Evolutionary conservation across 2,113 vertebrate species (phyloP).

Genomic region (Struthio camelus): DNA sequence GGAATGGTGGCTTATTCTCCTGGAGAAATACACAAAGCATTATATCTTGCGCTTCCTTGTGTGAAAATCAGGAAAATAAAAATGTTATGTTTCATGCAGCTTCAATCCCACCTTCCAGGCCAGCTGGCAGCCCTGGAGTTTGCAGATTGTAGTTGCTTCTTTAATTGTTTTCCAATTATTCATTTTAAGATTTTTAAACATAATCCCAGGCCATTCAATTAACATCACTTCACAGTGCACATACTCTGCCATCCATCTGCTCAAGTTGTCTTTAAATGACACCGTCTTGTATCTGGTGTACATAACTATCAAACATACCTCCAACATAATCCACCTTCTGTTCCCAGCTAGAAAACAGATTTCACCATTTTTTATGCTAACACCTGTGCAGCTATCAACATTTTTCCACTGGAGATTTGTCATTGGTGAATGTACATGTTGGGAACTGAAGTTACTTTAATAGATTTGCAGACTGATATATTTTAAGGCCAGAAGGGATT

Average conservation of each 20-base stretch:
- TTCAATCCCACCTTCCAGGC: conserved; percentile 30
- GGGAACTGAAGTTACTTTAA: background rate
- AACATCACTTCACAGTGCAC: conserved; percentile 51
- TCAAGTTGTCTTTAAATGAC: conserved; percentile 65
- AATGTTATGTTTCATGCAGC: background rate
- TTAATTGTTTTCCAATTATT: conserved; percentile 49
- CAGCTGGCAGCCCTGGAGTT: conserved; percentile 51
- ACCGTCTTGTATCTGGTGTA: conserved; percentile 58
- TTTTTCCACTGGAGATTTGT: conserved; percentile 44
- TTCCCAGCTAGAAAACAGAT: conserved; percentile 64
- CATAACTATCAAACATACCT: conserved; percentile 54
- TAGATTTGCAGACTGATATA: background rate
- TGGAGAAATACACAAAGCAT: background rate
- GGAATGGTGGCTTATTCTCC: background rate
- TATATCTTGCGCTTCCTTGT: background rate
- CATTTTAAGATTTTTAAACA: conserved; percentile 46
- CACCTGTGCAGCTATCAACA: conserved; percentile 40
- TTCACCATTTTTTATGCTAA: conserved; percentile 54
- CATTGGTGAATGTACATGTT: background rate
- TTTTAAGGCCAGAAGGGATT: conserved; percentile 9
- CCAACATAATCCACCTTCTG: conserved; percentile 63
- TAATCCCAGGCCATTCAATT: conserved; percentile 64
- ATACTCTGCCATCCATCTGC: conserved; percentile 62
- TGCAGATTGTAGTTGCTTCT: conserved; percentile 13
- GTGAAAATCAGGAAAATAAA: background rate